phyloP scores from a whole-genome alignment of 2,888 invertebrate species.

The Megalurothrips usitatus region DNA sequence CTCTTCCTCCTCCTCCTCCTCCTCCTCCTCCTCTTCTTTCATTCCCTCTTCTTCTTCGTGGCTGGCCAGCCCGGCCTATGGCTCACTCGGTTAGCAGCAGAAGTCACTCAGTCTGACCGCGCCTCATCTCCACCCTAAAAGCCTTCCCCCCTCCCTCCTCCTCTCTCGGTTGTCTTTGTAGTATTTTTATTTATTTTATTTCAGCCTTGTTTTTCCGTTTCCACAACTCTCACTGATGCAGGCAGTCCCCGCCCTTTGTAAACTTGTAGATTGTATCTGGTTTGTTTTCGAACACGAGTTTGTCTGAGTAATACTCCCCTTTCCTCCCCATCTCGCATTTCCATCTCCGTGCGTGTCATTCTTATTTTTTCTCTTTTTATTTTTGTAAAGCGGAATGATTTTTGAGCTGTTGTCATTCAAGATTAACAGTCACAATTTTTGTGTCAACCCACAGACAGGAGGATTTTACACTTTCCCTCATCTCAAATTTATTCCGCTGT shows the following conservation, averaged over 20 bases:
- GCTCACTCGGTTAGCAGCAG: too few species aligned
- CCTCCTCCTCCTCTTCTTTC: too few species aligned
- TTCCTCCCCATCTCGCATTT: neutral
- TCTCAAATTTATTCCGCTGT: too few species aligned
- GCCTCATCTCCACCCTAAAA: too few species aligned
- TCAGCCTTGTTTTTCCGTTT: neutral
- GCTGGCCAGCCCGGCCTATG: too few species aligned
- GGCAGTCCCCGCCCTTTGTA: neutral
- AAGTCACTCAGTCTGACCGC: too few species aligned
- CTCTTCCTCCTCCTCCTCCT: too few species aligned
- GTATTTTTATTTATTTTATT: neutral
- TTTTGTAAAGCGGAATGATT: neutral
- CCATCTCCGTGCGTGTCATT: neutral
- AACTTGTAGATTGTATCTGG: constrained; percentile 17
- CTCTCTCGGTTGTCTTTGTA: neutral
- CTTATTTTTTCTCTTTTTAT: neutral
- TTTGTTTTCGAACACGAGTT: constrained; percentile 9
- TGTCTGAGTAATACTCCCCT: neutral
- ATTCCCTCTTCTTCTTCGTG: too few species aligned
- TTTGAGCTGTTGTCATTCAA: too few species aligned
- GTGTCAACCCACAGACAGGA: neutral
- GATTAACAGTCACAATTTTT: neutral
- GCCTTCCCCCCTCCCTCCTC: neutral
- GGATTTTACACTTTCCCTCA: too few species aligned
- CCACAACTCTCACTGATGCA: neutral